Base-by-base conservation (phyloP, 2,888 invertebrate genomes). In the Agrochola lota region DNA sequence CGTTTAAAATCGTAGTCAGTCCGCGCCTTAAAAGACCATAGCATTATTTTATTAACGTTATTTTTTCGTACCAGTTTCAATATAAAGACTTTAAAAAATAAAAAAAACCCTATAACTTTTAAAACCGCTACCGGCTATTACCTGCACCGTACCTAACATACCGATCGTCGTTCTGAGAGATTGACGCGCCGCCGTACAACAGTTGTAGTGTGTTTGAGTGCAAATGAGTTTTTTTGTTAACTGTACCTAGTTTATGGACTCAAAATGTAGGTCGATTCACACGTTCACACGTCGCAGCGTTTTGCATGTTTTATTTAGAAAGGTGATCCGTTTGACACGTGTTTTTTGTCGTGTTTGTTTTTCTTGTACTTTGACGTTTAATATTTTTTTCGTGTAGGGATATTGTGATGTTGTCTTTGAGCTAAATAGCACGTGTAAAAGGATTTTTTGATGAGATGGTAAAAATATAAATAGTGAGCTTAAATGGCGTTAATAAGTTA, bases 151-250 rank as follows among this genome's bases (percentile, higher is more conserved):
- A 85, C 86, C 88, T 91, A 90, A 90, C 90, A 93, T 91, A 90
- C 90, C 92, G 90, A 93, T 93, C 91, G 92, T 90, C 91, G 92
- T 93, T 93, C 91, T 89, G 91, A 90, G 92, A 94, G 94, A 95
- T 94, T 94, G 95, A 94, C 95, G 92, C 82, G 80, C 86, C 84
- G 76, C 80, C 78, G 91, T 92, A 92, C 93, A 92, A 91, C 90
- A 90, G 91, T 92, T 93, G 93, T 93, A 92, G 91, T 91, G 90
- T 88, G 90, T 92, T 91, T 91, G 92, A 95, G 95, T 94, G 95
- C 91, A 95, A 95, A 95, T 94, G 93, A 95, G 94, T 91, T 94
- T 95, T 94, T 95, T 95, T 94, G 89, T 83, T 86, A 87, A 87
- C 85, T 78, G 83, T 88, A 78, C 85, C 74, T 84, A 82, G 86